phyloP scores from a whole-genome alignment of 2,888 invertebrate species.

The Chironomus riparius region DNA sequence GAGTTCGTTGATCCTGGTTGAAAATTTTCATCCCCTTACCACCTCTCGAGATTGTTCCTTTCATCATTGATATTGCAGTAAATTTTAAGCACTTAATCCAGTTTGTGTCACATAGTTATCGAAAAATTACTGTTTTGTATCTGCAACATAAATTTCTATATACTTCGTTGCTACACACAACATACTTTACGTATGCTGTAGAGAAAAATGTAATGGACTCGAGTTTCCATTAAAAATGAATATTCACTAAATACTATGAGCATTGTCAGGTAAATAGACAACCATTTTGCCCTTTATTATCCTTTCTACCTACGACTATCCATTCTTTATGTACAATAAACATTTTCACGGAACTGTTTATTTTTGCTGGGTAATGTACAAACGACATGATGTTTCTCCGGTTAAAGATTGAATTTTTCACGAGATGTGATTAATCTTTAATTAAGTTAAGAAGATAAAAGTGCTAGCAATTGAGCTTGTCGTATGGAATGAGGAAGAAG shows the following conservation, averaged over 20 bases:
- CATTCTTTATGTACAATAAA: background rate
- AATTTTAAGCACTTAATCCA: background rate
- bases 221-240: too few relatives aligned
- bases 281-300: background rate
- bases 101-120: background rate
- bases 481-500: too few relatives aligned
- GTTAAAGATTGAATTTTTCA: background rate
- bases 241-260: background rate
- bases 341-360: background rate
- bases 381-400: background rate
- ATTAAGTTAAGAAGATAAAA: background rate
- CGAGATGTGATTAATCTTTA: background rate
- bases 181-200: too few relatives aligned
- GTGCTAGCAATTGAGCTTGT: background rate
- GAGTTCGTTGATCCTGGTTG: too few relatives aligned
- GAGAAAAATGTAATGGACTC: too few relatives aligned
- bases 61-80: background rate
- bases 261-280: background rate
- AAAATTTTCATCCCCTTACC: too few relatives aligned
- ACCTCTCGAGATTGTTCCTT: background rate
- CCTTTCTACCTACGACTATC: background rate
- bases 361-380: background rate
- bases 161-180: too few relatives aligned
- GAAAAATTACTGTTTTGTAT: background rate
- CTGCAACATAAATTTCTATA: background rate